A percentile compares a stretch with the other conserved stretches of the same genome.
These are phyloP conservation scores for Montipora capricornis DNA, from an alignment of 64 coral and sea anemone species.

Conservation along the genomic window DNA sequence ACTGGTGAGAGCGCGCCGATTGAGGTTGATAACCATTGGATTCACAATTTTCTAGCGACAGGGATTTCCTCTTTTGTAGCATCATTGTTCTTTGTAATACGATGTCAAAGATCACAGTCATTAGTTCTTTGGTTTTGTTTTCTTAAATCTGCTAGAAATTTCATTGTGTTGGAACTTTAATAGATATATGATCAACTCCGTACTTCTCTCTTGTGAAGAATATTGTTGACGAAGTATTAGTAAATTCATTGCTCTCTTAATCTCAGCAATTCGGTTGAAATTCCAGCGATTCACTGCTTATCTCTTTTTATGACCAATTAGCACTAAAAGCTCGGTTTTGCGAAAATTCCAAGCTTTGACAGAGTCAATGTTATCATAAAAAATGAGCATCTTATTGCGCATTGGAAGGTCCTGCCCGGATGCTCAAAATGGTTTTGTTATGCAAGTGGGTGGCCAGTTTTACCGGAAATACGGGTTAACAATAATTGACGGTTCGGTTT, in stretches of 20 bases:
- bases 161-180: background rate
- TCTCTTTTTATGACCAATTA: background rate
- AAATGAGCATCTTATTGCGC: constrained; percentile 1
- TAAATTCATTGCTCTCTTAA: background rate
- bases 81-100: background rate
- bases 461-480: background rate
- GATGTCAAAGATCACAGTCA: background rate
- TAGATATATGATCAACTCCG: background rate
- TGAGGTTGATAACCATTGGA: background rate
- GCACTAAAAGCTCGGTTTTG: background rate
- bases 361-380: background rate
- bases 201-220: background rate
- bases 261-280: constrained; percentile 18
- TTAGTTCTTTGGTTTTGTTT: background rate
- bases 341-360: constrained; percentile 10
- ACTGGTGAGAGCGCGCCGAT: background rate
- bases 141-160: background rate
- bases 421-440: background rate
- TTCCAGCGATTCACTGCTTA: constrained; percentile 14
- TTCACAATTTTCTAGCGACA: background rate
- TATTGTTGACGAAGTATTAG: background rate
- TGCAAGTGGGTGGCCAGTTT: constrained; percentile 29
- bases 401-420: background rate
- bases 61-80: background rate
- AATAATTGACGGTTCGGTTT: background rate